Evolutionary conservation across 2,888 invertebrate genomes (phyloP).

Genomic region (Hypercompe scribonia): DNA sequence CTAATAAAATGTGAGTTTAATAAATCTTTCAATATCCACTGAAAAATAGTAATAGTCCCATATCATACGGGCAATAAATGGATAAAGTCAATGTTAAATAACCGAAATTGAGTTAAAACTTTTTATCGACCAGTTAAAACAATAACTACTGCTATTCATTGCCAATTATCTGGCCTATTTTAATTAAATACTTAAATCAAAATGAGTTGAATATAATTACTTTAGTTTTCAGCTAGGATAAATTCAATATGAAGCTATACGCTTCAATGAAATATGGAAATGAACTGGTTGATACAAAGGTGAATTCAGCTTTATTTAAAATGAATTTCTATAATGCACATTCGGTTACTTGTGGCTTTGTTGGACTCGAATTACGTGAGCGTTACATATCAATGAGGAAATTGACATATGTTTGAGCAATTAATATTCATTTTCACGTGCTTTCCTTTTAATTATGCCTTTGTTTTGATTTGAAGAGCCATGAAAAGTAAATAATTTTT

Average conservation of each 20-base stretch:
- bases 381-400: conserved; percentile 42
- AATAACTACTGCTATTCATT: conserved; percentile 24
- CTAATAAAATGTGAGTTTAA: background rate
- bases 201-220: conserved; percentile 59
- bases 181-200: conserved; percentile 60
- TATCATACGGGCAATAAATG: background rate
- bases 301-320: conserved; percentile 47
- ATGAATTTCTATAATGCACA: conserved; percentile 46
- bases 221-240: conserved; percentile 49
- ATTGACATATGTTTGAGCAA: background rate
- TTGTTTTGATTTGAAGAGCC: background rate
- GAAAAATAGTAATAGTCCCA: background rate
- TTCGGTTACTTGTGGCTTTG: conserved; percentile 47
- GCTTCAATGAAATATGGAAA: conserved; percentile 56
- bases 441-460: background rate
- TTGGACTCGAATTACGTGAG: conserved; percentile 41
- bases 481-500: background rate
- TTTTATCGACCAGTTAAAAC: conserved; percentile 22
- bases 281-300: conserved; percentile 46
- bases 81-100: background rate
- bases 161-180: conserved; percentile 52
- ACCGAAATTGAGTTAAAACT: background rate
- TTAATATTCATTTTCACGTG: background rate
- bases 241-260: conserved; percentile 55
- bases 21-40: background rate